A percentile compares a stretch with the other conserved stretches of the same genome.
Evolutionary conservation across 2,888 invertebrate species (phyloP).

Genomic region (Caenorhabditis wallacei): DNA sequence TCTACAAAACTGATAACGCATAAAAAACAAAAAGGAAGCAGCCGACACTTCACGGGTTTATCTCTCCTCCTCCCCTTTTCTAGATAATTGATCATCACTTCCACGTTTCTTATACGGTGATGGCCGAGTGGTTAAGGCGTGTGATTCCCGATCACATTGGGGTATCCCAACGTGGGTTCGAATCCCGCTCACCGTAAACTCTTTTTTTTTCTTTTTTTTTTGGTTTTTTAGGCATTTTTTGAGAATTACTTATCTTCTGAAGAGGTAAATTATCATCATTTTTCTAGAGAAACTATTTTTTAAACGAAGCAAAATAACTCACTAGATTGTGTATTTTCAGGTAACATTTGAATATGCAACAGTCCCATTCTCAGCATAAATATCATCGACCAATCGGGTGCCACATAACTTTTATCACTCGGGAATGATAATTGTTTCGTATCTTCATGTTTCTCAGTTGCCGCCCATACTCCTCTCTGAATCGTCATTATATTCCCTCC

Average conservation of each 20-base stretch:
- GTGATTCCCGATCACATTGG: not conserved
- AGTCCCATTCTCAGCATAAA: constrained; percentile 90
- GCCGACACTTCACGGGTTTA: not conserved
- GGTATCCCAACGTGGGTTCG: not conserved
- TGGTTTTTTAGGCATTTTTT: not conserved
- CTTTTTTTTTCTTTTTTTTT: constrained; percentile 15
- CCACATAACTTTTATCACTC: constrained; percentile 67
- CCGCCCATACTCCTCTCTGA: constrained; percentile 36
- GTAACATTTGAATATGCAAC: constrained; percentile 88
- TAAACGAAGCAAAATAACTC: constrained; percentile 81
- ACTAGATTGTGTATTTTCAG: constrained; percentile 89
- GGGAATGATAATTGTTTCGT: constrained; percentile 42
- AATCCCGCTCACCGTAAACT: not conserved
- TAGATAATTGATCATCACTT: not conserved
- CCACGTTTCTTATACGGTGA: not conserved
- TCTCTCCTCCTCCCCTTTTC: not conserved
- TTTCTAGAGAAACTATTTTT: too few relatives aligned
- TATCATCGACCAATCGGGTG: constrained; percentile 85
- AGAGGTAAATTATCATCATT: too few relatives aligned
- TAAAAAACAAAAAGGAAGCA: not conserved
- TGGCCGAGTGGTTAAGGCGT: not conserved
- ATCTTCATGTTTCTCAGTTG: constrained; percentile 28
- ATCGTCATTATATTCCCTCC: constrained; percentile 37
- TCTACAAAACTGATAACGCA: too few relatives aligned
- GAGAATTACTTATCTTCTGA: too few relatives aligned